phyloP scores from a whole-genome alignment of 2,888 invertebrate species.

The Nomada flava region DNA sequence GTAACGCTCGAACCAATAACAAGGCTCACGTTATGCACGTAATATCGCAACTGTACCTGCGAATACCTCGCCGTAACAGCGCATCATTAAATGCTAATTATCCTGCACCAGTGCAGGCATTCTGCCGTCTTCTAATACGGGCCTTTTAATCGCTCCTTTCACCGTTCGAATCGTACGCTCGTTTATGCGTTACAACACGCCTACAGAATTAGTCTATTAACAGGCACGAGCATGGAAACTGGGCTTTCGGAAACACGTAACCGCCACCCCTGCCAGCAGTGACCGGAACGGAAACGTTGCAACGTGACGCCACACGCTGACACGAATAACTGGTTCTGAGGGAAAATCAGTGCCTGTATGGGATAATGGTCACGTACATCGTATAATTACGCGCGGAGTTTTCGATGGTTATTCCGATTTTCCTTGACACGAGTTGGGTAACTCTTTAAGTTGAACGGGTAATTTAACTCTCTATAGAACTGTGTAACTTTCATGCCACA shows the following conservation, averaged over 20 bases:
- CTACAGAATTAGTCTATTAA: slow-evolving; percentile 40
- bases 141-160: slow-evolving; percentile 31
- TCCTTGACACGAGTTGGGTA: neutral
- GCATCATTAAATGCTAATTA: slow-evolving; percentile 48
- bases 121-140: neutral
- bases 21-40: neutral
- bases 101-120: no score
- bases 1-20: slow-evolving; percentile 21
- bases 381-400: neutral
- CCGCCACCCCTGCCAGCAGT: slow-evolving; percentile 11
- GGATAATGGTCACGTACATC: slow-evolving; percentile 12
- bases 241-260: slow-evolving; percentile 30
- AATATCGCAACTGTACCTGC: neutral
- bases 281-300: slow-evolving; percentile 42
- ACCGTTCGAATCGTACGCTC: neutral
- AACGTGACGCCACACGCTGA: slow-evolving; percentile 34
- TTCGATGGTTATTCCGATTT: neutral
- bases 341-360: slow-evolving; percentile 24
- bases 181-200: slow-evolving; percentile 1
- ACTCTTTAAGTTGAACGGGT: neutral
- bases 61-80: slow-evolving; percentile 26
- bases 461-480: no score
- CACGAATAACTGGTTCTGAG: slow-evolving; percentile 35
- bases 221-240: slow-evolving; percentile 20
- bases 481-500: no score